Conservation (phyloP, 2,797 vertebrate genomes). For the Orestias chungarensis region DNA sequence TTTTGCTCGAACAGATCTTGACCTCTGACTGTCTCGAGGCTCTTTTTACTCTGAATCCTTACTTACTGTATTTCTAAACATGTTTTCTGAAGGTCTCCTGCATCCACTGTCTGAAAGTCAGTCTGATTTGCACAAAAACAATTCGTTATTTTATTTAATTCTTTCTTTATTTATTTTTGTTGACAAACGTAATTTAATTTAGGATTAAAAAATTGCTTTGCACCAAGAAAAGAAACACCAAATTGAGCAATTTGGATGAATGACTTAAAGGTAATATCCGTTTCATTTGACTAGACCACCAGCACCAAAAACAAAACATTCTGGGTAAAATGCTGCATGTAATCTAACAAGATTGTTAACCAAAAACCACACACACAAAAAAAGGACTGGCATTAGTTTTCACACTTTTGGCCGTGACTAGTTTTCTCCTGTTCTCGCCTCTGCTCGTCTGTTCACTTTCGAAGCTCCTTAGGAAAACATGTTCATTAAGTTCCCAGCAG, state of each 20-base stretch:
- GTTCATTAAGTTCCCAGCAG: slow-evolving; percentile 75
- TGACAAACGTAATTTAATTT: slow-evolving; percentile 38
- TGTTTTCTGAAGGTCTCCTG: slow-evolving; percentile 44
- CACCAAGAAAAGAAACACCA: slow-evolving; percentile 12
- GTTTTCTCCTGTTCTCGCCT: slow-evolving; percentile 55
- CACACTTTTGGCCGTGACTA: slow-evolving; percentile 37
- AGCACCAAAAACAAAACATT: slow-evolving; percentile 22
- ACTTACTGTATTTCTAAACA: slow-evolving; percentile 77
- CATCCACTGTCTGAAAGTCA: slow-evolving; percentile 45
- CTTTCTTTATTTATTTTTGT: too few species aligned
- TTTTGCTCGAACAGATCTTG: slow-evolving; percentile 63
- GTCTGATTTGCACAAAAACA: slow-evolving; percentile 56
- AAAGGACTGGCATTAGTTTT: slow-evolving; percentile 36
- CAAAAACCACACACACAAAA: slow-evolving; percentile 8
- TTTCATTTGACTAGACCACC: slow-evolving; percentile 28
- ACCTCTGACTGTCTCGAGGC: slow-evolving; percentile 65
- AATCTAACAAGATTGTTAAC: slow-evolving; percentile 54
- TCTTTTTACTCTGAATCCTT: slow-evolving; percentile 57
- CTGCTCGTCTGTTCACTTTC: slow-evolving; percentile 56
- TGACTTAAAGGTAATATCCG: slow-evolving; percentile 23
- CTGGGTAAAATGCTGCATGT: slow-evolving; percentile 33
- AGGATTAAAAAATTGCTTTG: slow-evolving; percentile 21
- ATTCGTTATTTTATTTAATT: too few species aligned
- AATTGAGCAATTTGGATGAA: slow-evolving; percentile 10
- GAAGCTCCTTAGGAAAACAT: slow-evolving; percentile 61